A percentile compares a stretch with the other conserved stretches of the same genome.
phyloP scores from a whole-genome alignment of 2,888 invertebrate genomes.

The Tinea pellionella region DNA sequence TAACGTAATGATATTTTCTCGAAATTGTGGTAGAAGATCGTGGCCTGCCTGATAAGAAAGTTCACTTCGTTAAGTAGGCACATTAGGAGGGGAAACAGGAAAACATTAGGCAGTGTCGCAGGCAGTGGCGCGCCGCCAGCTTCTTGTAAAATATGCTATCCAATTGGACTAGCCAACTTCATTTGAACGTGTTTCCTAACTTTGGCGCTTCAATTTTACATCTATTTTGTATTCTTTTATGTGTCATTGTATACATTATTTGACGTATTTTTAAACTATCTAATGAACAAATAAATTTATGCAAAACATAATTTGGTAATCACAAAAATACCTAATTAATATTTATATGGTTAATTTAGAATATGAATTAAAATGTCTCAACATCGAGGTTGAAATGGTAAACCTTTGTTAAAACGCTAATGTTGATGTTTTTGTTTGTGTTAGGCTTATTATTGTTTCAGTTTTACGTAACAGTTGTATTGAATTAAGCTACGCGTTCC shows the following conservation, averaged over 20 bases:
- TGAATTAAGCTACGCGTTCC: slow-evolving; percentile 34
- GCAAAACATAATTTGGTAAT: neutral
- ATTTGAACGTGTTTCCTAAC: slow-evolving; percentile 21
- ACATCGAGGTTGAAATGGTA: neutral
- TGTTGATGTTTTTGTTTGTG: slow-evolving; percentile 4
- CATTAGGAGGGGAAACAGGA: slow-evolving; percentile 59
- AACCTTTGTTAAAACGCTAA: neutral
- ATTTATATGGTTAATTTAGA: neutral
- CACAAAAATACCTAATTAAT: neutral
- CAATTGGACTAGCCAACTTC: slow-evolving; percentile 49
- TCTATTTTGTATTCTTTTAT: neutral
- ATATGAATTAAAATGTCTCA: neutral
- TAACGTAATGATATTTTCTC: slow-evolving; percentile 46
- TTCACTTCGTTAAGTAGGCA: slow-evolving; percentile 64
- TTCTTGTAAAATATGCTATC: slow-evolving; percentile 60
- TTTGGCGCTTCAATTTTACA: slow-evolving; percentile 8
- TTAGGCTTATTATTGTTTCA: slow-evolving; percentile 16
- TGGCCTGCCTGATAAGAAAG: slow-evolving; percentile 60
- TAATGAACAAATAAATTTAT: neutral
- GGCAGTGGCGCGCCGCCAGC: slow-evolving; percentile 56
- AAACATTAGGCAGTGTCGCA: slow-evolving; percentile 57
- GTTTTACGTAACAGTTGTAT: slow-evolving; percentile 33
- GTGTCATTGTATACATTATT: neutral
- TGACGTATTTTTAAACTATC: neutral
- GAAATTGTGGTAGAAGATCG: slow-evolving; percentile 41